phyloP scores from a whole-genome alignment of 2,113 vertebrate species.

The Tursiops truncatus region DNA sequence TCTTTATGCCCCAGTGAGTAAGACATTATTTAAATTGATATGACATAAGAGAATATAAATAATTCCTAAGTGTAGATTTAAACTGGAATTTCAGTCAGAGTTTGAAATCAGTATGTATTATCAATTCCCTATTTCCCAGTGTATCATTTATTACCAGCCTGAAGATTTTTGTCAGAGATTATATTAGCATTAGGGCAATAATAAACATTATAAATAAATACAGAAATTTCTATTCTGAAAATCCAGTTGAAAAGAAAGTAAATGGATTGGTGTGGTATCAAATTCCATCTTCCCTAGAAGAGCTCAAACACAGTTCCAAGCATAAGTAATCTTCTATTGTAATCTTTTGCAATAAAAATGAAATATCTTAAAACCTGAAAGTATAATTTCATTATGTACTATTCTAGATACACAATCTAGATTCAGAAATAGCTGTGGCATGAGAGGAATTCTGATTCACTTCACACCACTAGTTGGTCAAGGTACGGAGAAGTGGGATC shows the following conservation, averaged over 20 bases:
- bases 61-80: constrained; percentile 86
- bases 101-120: constrained; percentile 85
- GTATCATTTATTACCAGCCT: constrained; percentile 83
- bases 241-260: constrained; percentile 75
- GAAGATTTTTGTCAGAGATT: constrained; percentile 82
- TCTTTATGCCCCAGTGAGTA: constrained; percentile 82
- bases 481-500: not conserved
- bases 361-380: constrained; percentile 75
- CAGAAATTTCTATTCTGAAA: constrained; percentile 81
- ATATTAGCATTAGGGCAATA: constrained; percentile 80
- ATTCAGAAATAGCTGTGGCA: constrained; percentile 59
- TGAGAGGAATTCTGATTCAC: constrained; percentile 37
- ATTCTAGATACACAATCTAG: constrained; percentile 70
- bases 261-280: constrained; percentile 71
- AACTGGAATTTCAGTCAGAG: constrained; percentile 83
- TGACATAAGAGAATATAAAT: constrained; percentile 88
- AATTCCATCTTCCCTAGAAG: constrained; percentile 69
- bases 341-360: constrained; percentile 64
- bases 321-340: constrained; percentile 53
- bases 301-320: constrained; percentile 59
- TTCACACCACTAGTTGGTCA: not conserved
- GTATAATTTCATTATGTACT: constrained; percentile 73
- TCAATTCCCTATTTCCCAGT: constrained; percentile 83
- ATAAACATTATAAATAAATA: constrained; percentile 86
- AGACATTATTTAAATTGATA: constrained; percentile 88